phyloP scores from a whole-genome alignment of 2,888 invertebrate genomes.

The Morinoia aosen region DNA sequence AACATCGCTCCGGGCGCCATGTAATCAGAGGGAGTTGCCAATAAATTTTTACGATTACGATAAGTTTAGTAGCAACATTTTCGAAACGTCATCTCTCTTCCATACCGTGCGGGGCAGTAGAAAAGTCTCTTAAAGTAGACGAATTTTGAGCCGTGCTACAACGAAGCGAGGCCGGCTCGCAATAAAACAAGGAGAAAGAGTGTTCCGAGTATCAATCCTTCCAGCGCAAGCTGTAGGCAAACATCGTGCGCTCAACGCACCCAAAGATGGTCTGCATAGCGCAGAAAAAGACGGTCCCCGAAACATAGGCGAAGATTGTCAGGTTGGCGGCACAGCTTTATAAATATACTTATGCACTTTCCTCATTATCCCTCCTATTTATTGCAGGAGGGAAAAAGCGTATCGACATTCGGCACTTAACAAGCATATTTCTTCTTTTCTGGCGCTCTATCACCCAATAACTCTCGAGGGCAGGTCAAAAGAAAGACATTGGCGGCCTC shows the following conservation, averaged over 20 bases:
- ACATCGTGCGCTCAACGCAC: background rate
- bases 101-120: background rate
- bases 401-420: conserved; percentile 32
- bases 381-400: background rate
- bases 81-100: conserved; percentile 12
- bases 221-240: background rate
- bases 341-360: background rate
- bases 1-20: conserved; percentile 22
- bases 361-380: background rate
- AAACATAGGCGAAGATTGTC: background rate
- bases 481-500: conserved; percentile 50
- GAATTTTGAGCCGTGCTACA: background rate
- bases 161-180: background rate
- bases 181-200: background rate
- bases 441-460: conserved; percentile 51
- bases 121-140: conserved; percentile 1
- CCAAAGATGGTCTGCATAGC: background rate
- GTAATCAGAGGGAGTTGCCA: conserved; percentile 41
- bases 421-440: conserved; percentile 53
- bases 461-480: conserved; percentile 42
- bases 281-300: background rate
- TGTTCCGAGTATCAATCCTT: background rate
- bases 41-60: conserved; percentile 53
- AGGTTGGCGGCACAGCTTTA: background rate
- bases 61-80: conserved; percentile 42